Evolutionary conservation across 2,888 invertebrate species (phyloP), one percentile per base, ranked within the genome.

Genomic region (Ametastegia equiseti): DNA sequence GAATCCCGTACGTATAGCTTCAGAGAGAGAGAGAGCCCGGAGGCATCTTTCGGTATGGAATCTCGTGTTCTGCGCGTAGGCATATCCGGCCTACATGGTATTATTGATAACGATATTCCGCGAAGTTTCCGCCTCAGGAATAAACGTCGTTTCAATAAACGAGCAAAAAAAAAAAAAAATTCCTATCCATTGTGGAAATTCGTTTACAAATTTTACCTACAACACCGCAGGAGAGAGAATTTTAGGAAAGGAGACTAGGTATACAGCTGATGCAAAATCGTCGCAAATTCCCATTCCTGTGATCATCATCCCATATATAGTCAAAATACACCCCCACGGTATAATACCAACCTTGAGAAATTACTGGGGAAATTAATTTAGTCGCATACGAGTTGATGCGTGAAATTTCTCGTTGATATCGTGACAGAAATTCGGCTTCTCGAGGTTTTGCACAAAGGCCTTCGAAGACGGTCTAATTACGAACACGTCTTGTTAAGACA

Each of bases 381-480:
- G 9, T 23, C 19, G 23, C 23, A 54, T 54, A 54, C 7, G 54
- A 54, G 19, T 2, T 19, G 54, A 23, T 54, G 54, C 54, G 54
- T 54, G 54, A 54, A 54, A 54, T 54, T 54, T 54, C 54, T 54
- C 54, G 54, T 54, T 54, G 54, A 54, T 23, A 23, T 54, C 23
- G 23, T 54, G 54, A 23, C 54, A 23, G 54, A 54, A 19, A 54
- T 54, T 23, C 19, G 54, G 54, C 19, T 54, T 2, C 54, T 54
- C 54, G 19, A 54, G 54, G 11, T 19, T 23, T 23, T 54, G 7
- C 23, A 19, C 54, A 54, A 54, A 54, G 23, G 19, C 23, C 54
- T 54, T 54, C 6, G 54, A 23, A 54, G 54, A 19, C 23, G 23
- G 19, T 54, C 23, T 54, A 23, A 23, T 23, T 23, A 23, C 23